Conservation (phyloP, 1,140 invertebrate species). For the Drosophila simulans region DNA sequence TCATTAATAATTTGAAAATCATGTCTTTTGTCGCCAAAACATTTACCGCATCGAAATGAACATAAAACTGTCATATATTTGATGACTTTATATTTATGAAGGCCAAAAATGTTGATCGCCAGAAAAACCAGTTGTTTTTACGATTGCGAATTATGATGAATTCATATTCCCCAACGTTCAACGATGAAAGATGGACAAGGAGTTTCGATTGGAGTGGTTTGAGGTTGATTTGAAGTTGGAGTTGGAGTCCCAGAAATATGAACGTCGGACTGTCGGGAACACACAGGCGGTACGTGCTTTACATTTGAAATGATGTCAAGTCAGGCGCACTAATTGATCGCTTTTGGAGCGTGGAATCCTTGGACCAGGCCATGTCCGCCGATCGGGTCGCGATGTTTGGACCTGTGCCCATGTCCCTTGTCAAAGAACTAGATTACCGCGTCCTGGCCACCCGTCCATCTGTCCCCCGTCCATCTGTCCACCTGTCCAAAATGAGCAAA, state of each 20-base stretch:
- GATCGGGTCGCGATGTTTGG: constrained; percentile 28
- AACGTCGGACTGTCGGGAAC: constrained; percentile 64
- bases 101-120: constrained; percentile 77
- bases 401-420: constrained; percentile 69
- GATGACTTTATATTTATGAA: constrained; percentile 84
- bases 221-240: too few relatives aligned
- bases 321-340: constrained; percentile 83
- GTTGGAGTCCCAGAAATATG: constrained; percentile 42
- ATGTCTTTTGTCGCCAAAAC: constrained; percentile 81
- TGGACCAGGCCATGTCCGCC: constrained; percentile 31
- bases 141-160: constrained; percentile 72
- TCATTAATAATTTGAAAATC: constrained; percentile 77
- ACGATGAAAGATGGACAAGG: too few relatives aligned
- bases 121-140: constrained; percentile 71
- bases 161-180: constrained; percentile 56
- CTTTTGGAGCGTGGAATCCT: constrained; percentile 66
- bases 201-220: too few relatives aligned
- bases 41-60: constrained; percentile 81
- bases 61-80: constrained; percentile 82
- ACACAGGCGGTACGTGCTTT: constrained; percentile 83
- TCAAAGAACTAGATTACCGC: constrained; percentile 72
- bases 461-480: not conserved
- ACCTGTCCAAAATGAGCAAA: constrained; percentile 20
- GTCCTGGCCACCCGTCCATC: constrained; percentile 3
- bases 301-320: constrained; percentile 80